Evolutionary conservation across 1,140 invertebrate genomes (phyloP).

Genomic region (Heliconius himera): DNA sequence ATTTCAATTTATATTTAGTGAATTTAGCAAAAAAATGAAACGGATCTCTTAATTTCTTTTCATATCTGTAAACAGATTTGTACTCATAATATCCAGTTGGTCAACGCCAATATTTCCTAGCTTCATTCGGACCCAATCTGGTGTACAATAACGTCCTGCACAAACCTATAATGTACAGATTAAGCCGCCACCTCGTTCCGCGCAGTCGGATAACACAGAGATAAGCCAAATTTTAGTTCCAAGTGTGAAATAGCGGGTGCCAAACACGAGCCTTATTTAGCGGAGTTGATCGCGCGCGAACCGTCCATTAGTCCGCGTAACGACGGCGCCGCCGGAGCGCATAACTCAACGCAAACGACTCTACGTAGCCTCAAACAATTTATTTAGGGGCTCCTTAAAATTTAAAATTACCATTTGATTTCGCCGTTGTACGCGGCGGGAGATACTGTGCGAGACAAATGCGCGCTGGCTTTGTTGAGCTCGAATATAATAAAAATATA

Average conservation of each 20-base stretch:
- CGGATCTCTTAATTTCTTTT: no score
- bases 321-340: constrained; percentile 20
- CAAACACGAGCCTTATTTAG: constrained; percentile 31
- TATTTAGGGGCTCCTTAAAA: constrained; percentile 32
- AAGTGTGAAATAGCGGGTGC: constrained; percentile 23
- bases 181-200: neutral
- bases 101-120: neutral
- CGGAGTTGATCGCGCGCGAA: constrained; percentile 23
- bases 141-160: no score
- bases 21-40: no score
- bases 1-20: no score
- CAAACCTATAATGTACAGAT: neutral
- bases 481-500: constrained; percentile 29
- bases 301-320: constrained; percentile 21
- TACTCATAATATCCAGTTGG: neutral
- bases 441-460: constrained; percentile 17
- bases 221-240: constrained; percentile 24
- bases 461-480: constrained; percentile 23
- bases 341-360: constrained; percentile 34
- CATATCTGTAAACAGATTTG: no score
- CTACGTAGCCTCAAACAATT: constrained; percentile 31
- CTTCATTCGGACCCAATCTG: no score
- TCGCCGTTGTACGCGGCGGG: constrained; percentile 13
- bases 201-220: constrained; percentile 1
- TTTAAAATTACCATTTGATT: constrained; percentile 32